Evolutionary conservation across 1,140 invertebrate species (phyloP).

Genomic region (Drosophila micromelanica): DNA sequence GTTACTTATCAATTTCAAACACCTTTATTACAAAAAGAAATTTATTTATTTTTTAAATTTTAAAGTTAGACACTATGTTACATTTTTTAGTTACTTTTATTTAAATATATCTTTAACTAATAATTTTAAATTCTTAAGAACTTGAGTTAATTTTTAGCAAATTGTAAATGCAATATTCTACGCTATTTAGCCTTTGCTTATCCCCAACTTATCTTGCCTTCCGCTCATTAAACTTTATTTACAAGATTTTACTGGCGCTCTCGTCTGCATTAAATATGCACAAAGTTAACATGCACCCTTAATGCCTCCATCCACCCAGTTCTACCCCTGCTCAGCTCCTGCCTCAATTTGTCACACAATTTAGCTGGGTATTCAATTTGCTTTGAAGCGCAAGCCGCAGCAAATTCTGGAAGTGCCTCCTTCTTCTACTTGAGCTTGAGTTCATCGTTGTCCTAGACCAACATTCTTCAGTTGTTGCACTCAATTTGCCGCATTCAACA

Average conservation of each 20-base stretch:
- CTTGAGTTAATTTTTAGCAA: no score
- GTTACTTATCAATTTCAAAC: no score
- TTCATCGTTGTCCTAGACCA: slow-evolving; percentile 27
- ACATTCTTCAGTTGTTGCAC: slow-evolving; percentile 14
- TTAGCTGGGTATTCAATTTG: slow-evolving; percentile 49
- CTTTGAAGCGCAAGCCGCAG: slow-evolving; percentile 18
- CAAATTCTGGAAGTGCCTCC: neutral
- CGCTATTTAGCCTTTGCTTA: no score
- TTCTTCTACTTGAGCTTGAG: neutral
- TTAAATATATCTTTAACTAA: no score
- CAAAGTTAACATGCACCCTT: slow-evolving; percentile 25
- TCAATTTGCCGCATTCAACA: neutral
- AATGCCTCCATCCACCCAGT: neutral
- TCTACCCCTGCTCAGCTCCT: neutral
- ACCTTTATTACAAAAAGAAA: no score
- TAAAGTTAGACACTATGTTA: no score
- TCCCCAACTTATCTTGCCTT: neutral
- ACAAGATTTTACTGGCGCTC: slow-evolving; percentile 15
- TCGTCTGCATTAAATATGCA: slow-evolving; percentile 33
- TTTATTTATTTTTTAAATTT: no score
- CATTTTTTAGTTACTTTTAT: no score
- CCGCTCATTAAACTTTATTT: neutral
- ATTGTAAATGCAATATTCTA: no score
- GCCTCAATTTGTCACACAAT: slow-evolving; percentile 54
- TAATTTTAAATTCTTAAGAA: no score